Conservation (phyloP, 2,113 vertebrate genomes). For the Murina feae region DNA sequence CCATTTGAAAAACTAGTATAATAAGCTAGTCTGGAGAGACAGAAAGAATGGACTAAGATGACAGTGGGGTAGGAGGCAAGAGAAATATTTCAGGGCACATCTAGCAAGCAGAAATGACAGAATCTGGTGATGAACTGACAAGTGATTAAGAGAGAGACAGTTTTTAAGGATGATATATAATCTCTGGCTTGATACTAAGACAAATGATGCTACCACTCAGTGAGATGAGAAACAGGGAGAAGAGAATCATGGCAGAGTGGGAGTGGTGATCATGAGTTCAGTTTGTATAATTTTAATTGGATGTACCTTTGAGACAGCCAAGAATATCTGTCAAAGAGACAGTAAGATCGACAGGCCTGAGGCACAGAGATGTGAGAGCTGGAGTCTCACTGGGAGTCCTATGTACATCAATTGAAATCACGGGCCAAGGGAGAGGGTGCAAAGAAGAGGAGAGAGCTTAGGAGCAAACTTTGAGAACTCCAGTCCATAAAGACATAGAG, state of each 20-base stretch:
- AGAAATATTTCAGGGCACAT: not conserved
- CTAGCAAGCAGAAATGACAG: not conserved
- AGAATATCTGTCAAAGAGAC: not conserved
- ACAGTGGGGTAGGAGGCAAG: not conserved
- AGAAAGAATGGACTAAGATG: not conserved
- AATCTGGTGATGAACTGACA: not conserved
- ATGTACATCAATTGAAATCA: not conserved
- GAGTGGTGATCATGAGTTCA: not conserved
- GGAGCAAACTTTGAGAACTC: not conserved
- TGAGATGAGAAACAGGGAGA: not conserved
- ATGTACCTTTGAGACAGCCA: not conserved
- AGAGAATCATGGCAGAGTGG: not conserved
- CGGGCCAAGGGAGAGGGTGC: too few relatives aligned
- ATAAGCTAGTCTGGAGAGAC: not conserved
- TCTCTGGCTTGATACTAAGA: not conserved
- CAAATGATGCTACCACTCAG: accelerated
- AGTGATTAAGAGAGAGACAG: not conserved
- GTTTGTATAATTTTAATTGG: not conserved
- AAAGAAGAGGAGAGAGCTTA: not conserved
- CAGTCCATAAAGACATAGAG: not conserved
- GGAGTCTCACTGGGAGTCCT: not conserved
- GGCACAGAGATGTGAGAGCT: not conserved
- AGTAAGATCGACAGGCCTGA: not conserved
- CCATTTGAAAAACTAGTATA: not conserved
- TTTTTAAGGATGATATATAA: not conserved